These are phyloP conservation scores for Bombus confusus DNA, from an alignment of 1,140 invertebrate species.

Conservation along the genomic window DNA sequence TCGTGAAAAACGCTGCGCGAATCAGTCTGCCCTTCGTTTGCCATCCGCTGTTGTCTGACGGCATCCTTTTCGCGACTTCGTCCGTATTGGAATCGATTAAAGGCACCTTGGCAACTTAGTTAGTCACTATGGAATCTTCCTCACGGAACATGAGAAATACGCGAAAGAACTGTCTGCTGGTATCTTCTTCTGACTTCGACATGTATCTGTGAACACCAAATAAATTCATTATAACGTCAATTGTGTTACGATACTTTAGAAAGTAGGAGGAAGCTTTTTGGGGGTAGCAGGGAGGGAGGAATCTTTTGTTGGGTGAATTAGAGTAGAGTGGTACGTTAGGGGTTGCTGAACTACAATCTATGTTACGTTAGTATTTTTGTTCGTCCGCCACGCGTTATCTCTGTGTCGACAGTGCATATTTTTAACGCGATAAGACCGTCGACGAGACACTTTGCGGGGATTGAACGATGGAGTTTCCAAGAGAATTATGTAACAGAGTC, in stretches of 20 bases:
- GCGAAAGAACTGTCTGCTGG: not conserved
- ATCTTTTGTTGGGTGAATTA: fast-evolving
- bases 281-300: too few relatives aligned
- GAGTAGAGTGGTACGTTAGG: too few relatives aligned
- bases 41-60: not conserved
- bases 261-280: not conserved
- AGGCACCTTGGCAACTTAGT: not conserved
- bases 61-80: not conserved
- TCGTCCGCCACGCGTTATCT: not conserved
- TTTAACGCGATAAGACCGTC: not conserved
- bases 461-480: not conserved
- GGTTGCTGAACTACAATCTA: not conserved
- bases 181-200: not conserved
- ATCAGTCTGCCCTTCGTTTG: not conserved
- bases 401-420: not conserved
- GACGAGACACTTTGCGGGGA: not conserved
- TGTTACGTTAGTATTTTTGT: fast-evolving
- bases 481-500: not conserved
- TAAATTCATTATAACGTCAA: not conserved
- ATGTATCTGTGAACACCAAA: not conserved
- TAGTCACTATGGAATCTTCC: fast-evolving
- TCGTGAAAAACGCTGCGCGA: constrained; percentile 25
- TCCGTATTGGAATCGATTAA: fast-evolving
- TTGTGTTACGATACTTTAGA: not conserved
- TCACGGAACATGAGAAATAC: not conserved